Conservation (phyloP, 2,888 invertebrate genomes). For the Calephelis perditalis region DNA sequence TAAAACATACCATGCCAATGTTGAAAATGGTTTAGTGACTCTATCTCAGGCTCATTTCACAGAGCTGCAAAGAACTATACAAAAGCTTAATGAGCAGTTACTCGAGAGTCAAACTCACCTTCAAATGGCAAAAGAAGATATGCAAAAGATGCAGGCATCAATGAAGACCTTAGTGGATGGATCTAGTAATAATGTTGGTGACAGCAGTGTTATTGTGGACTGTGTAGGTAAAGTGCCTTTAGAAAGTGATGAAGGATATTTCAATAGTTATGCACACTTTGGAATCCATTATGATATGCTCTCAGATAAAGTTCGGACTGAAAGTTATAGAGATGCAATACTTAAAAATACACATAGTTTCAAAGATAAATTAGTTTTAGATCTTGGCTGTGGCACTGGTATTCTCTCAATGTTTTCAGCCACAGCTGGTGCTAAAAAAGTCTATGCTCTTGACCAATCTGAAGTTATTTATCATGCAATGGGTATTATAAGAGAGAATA, state of each 20-base stretch:
- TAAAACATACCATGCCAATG: constrained; percentile 76
- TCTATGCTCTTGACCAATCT: constrained; percentile 97
- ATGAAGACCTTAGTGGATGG: constrained; percentile 76
- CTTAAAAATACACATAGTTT: constrained; percentile 84
- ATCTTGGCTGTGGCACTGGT: constrained; percentile 98
- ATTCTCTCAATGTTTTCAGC: constrained; percentile 99
- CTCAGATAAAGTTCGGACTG: constrained; percentile 91
- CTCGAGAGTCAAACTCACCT: constrained; percentile 79
- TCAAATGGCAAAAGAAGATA: constrained; percentile 79
- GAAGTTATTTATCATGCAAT: constrained; percentile 97
- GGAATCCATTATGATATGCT: constrained; percentile 97
- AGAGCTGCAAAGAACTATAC: constrained; percentile 79
- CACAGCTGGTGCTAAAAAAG: constrained; percentile 92
- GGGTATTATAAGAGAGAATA: constrained; percentile 94
- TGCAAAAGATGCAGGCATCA: constrained; percentile 78
- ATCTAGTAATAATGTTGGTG: constrained; percentile 32
- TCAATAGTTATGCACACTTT: constrained; percentile 92
- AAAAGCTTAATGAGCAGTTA: constrained; percentile 74
- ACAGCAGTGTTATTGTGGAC: constrained; percentile 42
- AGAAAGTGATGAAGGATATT: constrained; percentile 86
- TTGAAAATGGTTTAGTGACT: constrained; percentile 80
- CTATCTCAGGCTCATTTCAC: constrained; percentile 79
- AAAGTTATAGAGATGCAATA: constrained; percentile 91
- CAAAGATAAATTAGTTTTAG: constrained; percentile 89
- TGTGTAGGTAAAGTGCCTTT: constrained; percentile 71